A percentile compares a stretch with the other conserved stretches of the same genome.
Evolutionary conservation across 2,888 invertebrate species (phyloP).

Genomic region (Meandrusa payeni): DNA sequence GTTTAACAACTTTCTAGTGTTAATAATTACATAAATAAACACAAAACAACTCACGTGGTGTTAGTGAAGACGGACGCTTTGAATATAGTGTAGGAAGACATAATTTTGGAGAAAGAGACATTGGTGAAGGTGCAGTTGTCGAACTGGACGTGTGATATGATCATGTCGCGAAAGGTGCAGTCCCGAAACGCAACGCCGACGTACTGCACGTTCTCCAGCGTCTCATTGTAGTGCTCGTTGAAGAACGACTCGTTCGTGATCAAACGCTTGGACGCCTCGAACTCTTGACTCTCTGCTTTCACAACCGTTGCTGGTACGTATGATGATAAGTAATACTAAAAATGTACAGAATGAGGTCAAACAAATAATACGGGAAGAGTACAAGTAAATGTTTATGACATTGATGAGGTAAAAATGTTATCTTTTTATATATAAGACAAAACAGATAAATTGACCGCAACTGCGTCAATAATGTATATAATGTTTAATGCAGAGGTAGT

Average conservation of each 20-base stretch:
- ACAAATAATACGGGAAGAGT: too few relatives aligned
- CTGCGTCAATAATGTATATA: too few relatives aligned
- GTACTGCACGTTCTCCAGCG: constrained; percentile 83
- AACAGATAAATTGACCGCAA: too few relatives aligned
- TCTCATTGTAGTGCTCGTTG: constrained; percentile 77
- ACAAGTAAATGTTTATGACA: too few relatives aligned
- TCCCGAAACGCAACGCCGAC: constrained; percentile 81
- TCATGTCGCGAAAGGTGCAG: constrained; percentile 84
- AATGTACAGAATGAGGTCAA: neutral
- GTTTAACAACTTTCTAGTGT: too few relatives aligned
- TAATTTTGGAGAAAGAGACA: constrained; percentile 85
- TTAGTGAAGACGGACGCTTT: constrained; percentile 81
- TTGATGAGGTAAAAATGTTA: too few relatives aligned
- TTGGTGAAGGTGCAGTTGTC: constrained; percentile 85
- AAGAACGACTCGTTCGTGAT: constrained; percentile 53
- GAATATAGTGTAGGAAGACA: constrained; percentile 85
- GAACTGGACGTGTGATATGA: constrained; percentile 87
- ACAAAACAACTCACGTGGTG: constrained; percentile 84
- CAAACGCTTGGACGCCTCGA: constrained; percentile 48
- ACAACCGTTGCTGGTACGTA: constrained; percentile 75
- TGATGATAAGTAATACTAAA: constrained; percentile 76
- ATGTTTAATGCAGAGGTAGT: too few relatives aligned
- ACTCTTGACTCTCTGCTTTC: constrained; percentile 55
- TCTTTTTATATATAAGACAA: too few relatives aligned
- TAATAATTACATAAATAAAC: too few relatives aligned